Base-by-base conservation (phyloP, 2,888 invertebrate species). In the Abrostola triplasia region DNA sequence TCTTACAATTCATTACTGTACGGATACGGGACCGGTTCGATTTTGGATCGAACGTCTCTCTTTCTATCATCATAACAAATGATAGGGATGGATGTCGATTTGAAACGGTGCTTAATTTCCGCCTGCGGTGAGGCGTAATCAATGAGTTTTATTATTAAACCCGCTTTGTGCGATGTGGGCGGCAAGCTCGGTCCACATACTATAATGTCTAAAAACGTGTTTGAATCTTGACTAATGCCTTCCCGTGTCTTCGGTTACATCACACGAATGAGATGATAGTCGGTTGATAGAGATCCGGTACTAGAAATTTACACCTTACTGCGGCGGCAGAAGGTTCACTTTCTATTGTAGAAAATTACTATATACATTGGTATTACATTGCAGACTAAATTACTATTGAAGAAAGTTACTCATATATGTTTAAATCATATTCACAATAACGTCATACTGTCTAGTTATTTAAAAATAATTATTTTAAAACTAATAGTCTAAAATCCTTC, bases 21-120 rank as follows among this genome's bases (percentile, higher is more conserved):
- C 40, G 68, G 48, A 62, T 61, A 60, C 36, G 37, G 36, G 52
- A 77, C 70, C 62, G 77, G 75, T 74, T 71, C 62, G 64, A 69
- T 76, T 83, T 73, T 71, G 60, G 59, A 76, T 81, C 60, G 56
- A 67, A 54, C 44, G 13, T 60, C 64, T 80, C 74, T 72, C 79
- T 70, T 69, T 83, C 77, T 73, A 67, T 61, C 74, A 75, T 68
- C 69, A 77, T 77, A 76, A 73, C 61, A 70, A 59, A 64, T 62
- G 82, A 82, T 77, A 83, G 69, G 76, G 75, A 77, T 74, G 36
- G 78, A 74, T 74, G 53, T 68, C 44, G 64, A 80, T 83, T 78
- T 55, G 77, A 73, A 73, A 76, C 71, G 76, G 75, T 77, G 66
- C 64, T 71, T 77, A 77, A 79, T 80, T 77, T 81, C 77, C 67